phyloP scores from a whole-genome alignment of 2,113 vertebrate genomes.

The Toxotes jaculatrix region DNA sequence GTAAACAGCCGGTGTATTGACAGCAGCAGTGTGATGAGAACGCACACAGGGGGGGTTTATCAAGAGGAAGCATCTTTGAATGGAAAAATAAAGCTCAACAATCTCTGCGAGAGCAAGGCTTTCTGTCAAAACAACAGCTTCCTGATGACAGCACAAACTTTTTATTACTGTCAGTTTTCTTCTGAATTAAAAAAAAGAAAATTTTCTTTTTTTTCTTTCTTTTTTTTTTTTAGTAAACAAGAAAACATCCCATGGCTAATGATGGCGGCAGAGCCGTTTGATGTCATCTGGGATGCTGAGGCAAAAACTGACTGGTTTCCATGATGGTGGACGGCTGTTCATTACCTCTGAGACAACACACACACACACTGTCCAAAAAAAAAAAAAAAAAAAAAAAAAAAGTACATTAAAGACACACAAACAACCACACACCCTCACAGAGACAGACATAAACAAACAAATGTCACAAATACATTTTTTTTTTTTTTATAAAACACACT shows the following conservation, averaged over 20 bases:
- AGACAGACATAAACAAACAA: too few species aligned
- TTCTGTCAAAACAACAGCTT: conserved; percentile 56
- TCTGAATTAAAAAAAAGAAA: not conserved
- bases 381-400: not conserved
- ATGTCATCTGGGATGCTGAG: conserved; percentile 31
- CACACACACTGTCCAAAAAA: not conserved
- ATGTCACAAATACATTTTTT: too few species aligned
- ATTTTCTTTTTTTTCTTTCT: not conserved
- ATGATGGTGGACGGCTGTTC: conserved; percentile 8
- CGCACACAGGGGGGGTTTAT: conserved; percentile 20
- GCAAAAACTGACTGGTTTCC: conserved; percentile 18
- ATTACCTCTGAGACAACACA: conserved; percentile 23
- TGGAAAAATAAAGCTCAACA: conserved; percentile 16
- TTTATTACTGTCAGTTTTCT: conserved; percentile 13
- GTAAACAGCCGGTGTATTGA: conserved; percentile 26
- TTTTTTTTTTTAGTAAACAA: conserved; percentile 4
- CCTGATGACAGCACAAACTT: conserved; percentile 33
- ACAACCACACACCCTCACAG: not conserved
- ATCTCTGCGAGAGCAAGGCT: conserved; percentile 4
- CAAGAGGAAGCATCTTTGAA: conserved; percentile 20
- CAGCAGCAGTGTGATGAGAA: conserved; percentile 15
- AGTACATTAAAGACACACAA: not conserved
- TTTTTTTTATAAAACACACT: not conserved
- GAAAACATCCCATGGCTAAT: conserved; percentile 38
- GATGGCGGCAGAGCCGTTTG: not conserved